Conservation (phyloP, 1,140 invertebrate species). For the Trialeurodes vaporariorum region DNA sequence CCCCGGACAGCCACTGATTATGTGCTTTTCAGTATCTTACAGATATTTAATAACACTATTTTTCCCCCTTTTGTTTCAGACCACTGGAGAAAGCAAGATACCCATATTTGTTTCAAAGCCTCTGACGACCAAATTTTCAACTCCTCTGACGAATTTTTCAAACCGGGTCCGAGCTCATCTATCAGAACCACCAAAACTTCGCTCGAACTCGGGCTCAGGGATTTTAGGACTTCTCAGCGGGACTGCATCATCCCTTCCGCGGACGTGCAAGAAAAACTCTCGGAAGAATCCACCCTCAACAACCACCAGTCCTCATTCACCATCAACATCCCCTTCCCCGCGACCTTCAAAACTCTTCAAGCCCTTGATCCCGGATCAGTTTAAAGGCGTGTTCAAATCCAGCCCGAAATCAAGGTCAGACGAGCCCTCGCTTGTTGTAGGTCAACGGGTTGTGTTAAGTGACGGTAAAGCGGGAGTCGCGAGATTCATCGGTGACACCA, state of each 20-base stretch:
- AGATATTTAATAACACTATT: conserved; percentile 2
- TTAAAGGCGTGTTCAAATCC: conserved; percentile 31
- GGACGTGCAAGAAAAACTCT: conserved; percentile 6
- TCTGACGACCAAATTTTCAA: conserved; percentile 21
- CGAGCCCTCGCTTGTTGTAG: no score
- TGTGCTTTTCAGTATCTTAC: no score
- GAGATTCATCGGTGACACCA: conserved; percentile 42
- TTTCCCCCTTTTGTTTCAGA: conserved; percentile 26
- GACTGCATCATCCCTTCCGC: conserved; percentile 11
- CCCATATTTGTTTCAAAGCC: conserved; percentile 26
- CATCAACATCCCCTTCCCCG: conserved; percentile 19
- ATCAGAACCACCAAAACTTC: conserved; percentile 17
- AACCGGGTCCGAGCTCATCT: conserved; percentile 27
- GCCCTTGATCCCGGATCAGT: conserved; percentile 18
- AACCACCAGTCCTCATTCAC: conserved; percentile 10
- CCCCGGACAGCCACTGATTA: no score
- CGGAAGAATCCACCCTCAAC: conserved; percentile 7
- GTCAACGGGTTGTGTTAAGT: conserved; percentile 40
- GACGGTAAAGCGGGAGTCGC: conserved; percentile 41
- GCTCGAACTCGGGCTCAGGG: conserved; percentile 17
- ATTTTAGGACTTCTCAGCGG: conserved; percentile 21
- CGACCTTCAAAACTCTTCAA: conserved; percentile 11
- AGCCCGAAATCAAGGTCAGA: no score
- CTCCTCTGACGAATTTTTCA: conserved; percentile 24
- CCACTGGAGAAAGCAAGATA: conserved; percentile 31